These are phyloP conservation scores for Aradus depressus DNA, from an alignment of 2,888 invertebrate species.

Conservation along the genomic window DNA sequence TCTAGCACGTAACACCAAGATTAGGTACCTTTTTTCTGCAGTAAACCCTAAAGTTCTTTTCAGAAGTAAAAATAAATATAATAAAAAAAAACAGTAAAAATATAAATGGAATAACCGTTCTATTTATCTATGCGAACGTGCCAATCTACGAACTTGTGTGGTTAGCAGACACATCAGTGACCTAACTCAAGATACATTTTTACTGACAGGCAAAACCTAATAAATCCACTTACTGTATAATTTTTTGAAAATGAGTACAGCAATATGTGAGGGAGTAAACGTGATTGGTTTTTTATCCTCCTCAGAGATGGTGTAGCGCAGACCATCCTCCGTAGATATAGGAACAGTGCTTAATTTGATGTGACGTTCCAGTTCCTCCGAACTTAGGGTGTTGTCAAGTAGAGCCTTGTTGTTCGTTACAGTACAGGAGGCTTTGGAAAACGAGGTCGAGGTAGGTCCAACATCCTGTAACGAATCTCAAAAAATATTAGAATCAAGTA, in stretches of 20 bases:
- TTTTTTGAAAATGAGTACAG: conserved; percentile 46
- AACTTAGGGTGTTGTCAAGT: conserved; percentile 44
- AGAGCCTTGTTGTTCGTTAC: conserved; percentile 54
- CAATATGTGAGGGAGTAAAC: conserved; percentile 48
- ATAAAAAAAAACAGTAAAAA: too few relatives aligned
- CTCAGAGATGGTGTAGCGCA: conserved; percentile 37
- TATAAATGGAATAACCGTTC: too few relatives aligned
- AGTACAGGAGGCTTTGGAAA: conserved; percentile 30
- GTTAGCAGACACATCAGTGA: too few relatives aligned
- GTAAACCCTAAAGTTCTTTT: too few relatives aligned
- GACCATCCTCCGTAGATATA: conserved; percentile 30
- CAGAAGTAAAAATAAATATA: too few relatives aligned
- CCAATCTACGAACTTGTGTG: too few relatives aligned
- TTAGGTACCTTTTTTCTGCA: too few relatives aligned
- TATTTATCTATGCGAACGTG: too few relatives aligned
- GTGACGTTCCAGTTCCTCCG: conserved; percentile 38
- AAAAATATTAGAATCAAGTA: background rate
- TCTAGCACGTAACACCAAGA: too few relatives aligned
- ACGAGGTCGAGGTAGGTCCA: conserved; percentile 42
- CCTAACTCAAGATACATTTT: too few relatives aligned
- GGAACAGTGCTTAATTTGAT: conserved; percentile 24
- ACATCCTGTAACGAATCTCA: conserved; percentile 35
- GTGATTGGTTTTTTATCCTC: conserved; percentile 35
- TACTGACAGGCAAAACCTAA: too few relatives aligned
- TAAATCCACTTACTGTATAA: conserved; percentile 28